Conservation (phyloP, 2,888 invertebrate genomes). For the Gari tellinella region DNA sequence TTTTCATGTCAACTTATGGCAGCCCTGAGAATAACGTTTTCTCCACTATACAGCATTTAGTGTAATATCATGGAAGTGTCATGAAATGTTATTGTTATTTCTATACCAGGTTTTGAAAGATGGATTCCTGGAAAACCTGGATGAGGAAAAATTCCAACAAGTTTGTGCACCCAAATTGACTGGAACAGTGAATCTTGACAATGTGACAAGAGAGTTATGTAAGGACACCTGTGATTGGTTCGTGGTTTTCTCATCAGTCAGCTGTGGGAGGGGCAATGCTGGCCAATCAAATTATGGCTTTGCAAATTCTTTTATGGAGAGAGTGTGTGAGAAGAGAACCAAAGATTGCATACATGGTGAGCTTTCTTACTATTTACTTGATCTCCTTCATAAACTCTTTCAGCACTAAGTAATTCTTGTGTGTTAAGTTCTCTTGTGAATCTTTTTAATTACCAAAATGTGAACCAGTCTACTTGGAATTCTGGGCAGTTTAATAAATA, state of each 20-base stretch:
- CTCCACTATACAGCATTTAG: no score
- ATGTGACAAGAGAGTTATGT: conserved; percentile 90
- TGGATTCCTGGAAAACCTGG: conserved; percentile 94
- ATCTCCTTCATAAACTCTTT: no score
- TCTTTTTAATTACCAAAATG: no score
- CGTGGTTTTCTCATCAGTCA: conserved; percentile 97
- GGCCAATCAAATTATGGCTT: conserved; percentile 99
- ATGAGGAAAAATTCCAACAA: conserved; percentile 90
- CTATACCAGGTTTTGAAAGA: conserved; percentile 90
- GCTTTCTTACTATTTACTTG: no score
- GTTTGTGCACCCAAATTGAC: conserved; percentile 94
- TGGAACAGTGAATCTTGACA: conserved; percentile 94
- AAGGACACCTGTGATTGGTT: conserved; percentile 93
- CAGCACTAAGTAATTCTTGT: no score
- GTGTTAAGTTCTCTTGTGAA: no score
- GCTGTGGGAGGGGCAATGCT: conserved; percentile 97
- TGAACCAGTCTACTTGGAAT: no score
- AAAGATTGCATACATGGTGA: conserved; percentile 92
- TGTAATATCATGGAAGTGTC: no score
- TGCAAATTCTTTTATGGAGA: conserved; percentile 99
- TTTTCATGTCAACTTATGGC: no score
- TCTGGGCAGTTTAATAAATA: no score
- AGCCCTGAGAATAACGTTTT: no score
- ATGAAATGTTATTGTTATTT: no score
- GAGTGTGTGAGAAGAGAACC: conserved; percentile 94